These are phyloP conservation scores for Tiaroga cobitis DNA, from an alignment of 2,797 vertebrate genomes.

Conservation along the genomic window DNA sequence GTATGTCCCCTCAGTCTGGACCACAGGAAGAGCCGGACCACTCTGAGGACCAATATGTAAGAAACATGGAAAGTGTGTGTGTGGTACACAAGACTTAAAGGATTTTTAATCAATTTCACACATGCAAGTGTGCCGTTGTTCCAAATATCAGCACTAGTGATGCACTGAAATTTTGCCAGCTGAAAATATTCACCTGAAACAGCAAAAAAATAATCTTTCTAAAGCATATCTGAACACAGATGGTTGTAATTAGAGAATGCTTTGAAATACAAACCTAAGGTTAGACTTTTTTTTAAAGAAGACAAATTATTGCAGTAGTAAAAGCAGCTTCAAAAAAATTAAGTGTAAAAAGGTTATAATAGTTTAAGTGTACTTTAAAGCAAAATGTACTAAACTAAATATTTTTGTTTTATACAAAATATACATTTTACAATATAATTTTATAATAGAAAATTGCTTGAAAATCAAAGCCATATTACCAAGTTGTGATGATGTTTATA, in stretches of 20 bases:
- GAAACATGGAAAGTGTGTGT: slow-evolving; percentile 45
- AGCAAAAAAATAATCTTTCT: no score
- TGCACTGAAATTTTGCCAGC: background rate
- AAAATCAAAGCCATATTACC: background rate
- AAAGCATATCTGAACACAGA: no score
- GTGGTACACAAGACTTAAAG: background rate
- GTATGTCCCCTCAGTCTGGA: slow-evolving; percentile 77
- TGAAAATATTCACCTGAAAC: background rate
- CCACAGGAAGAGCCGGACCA: slow-evolving; percentile 77
- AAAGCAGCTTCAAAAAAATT: background rate
- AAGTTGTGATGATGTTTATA: background rate
- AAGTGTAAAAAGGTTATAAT: background rate
- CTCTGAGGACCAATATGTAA: slow-evolving; percentile 84
- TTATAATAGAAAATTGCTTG: no score
- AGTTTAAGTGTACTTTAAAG: background rate
- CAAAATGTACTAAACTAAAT: background rate
- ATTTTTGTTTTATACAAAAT: background rate
- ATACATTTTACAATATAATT: background rate
- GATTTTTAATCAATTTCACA: background rate
- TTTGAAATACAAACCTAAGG: no score
- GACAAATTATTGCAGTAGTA: background rate
- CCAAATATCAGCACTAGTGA: background rate
- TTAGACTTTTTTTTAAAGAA: no score
- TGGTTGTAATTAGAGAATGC: no score
- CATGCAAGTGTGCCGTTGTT: background rate